Evolutionary conservation across 2,888 invertebrate species (phyloP), one percentile per base, ranked within the genome.

Genomic region (Diaprepes abbreviatus): DNA sequence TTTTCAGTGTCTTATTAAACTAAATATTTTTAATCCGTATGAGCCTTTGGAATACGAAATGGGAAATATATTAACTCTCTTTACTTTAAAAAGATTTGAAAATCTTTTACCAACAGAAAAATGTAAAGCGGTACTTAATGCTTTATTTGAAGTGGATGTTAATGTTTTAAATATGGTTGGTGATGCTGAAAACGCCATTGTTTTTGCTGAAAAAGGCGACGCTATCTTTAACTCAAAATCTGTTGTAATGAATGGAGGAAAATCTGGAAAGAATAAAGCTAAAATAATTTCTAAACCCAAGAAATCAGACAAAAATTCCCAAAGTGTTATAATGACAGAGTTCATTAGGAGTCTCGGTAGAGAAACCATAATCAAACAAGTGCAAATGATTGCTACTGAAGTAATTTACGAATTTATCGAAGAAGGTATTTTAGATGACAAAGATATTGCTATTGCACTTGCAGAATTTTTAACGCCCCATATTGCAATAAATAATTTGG

Each of bases 31-130:
- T 17, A 73, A 83, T 74, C 80, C 83, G 0, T 79, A 83, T 68
- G 60, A 74, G 59, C 12, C 60, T 6, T 68, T 84, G 28, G 79
- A 74, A 0, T 76, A 79, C 38, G 65, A 78, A 12, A 81, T 83
- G 81, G 84, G 84, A 0, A 81, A 79, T 21, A 75, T 81, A 1
- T 71, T 83, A 24, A 82, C 82, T 0, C 66, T 84, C 2, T 74
- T 79, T 21, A 75, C 78, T 12, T 74, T 83, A 17, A 80, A 81
- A 60, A 73, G 80, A 21, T 83, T 80, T 68, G 70, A 75, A 14
- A 74, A 76, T 17, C 17, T 74, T n/a, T 66, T 80, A 12, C 74
- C 79, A 4, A 14, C 74, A 1, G 69, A 76, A 3, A 66, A 60
- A n/a, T 76, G 77, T 43, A 74, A 75, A 64, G 58, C 72, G 2